A percentile compares a stretch with the other conserved stretches of the same genome.
Evolutionary conservation across 1,140 invertebrate genomes (phyloP).

Genomic region (Lasaia peninsularis): DNA sequence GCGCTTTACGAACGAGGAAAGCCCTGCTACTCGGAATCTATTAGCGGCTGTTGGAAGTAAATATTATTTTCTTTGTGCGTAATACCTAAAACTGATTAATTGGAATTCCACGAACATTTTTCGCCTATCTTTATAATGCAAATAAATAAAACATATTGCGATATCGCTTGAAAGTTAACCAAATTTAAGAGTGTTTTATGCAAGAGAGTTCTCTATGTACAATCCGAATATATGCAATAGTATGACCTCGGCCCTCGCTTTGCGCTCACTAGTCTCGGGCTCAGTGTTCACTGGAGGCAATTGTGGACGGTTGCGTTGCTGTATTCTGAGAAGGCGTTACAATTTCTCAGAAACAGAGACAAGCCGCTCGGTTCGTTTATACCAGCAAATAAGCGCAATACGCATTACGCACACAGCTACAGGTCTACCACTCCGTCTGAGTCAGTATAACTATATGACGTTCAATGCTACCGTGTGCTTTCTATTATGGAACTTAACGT

Average conservation of each 20-base stretch:
- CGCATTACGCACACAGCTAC: constrained; percentile 57
- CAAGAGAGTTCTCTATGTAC: constrained; percentile 48
- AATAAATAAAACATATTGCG: constrained; percentile 1
- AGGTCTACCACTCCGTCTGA: constrained; percentile 28
- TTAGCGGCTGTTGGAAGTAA: constrained; percentile 6
- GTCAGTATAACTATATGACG: constrained; percentile 33
- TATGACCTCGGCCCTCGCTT: constrained; percentile 57
- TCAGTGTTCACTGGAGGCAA: constrained; percentile 29
- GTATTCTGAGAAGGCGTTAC: constrained; percentile 74
- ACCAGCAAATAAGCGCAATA: constrained; percentile 68
- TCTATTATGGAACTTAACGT: constrained; percentile 28
- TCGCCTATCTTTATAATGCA: not conserved
- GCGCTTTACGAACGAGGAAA: constrained; percentile 63
- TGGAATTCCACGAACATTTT: not conserved
- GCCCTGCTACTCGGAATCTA: constrained; percentile 39
- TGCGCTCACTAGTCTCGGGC: constrained; percentile 47
- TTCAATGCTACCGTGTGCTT: constrained; percentile 31
- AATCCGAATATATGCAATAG: constrained; percentile 49
- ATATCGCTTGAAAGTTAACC: constrained; percentile 23
- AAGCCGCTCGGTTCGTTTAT: constrained; percentile 61
- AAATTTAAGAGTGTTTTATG: constrained; percentile 35
- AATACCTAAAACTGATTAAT: not conserved
- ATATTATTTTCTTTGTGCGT: constrained; percentile 5
- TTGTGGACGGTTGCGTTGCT: constrained; percentile 65
- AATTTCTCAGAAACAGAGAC: constrained; percentile 75